Conservation (phyloP, 2,797 vertebrate genomes). For the Monodelphis domestica region DNA sequence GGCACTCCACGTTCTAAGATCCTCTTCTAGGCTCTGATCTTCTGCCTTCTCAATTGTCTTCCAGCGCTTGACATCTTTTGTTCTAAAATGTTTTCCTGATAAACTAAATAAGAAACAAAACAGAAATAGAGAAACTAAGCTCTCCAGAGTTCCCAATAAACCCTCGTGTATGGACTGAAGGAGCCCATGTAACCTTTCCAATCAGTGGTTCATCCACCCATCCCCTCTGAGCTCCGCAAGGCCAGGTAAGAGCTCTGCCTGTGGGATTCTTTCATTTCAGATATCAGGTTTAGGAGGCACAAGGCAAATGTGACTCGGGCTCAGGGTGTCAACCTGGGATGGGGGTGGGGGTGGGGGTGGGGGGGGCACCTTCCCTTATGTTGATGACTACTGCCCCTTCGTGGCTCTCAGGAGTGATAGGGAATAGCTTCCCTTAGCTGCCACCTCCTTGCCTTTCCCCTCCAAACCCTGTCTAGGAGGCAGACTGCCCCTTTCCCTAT, state of each 20-base stretch:
- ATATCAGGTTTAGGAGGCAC: not conserved
- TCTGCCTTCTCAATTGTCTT: not conserved
- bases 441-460: not conserved
- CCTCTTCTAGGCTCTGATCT: not conserved
- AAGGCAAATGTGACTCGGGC: not conserved
- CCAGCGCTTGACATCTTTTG: not conserved
- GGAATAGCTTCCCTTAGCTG: not conserved
- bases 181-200: not conserved
- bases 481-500: not conserved
- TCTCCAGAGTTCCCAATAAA: not conserved
- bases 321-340: not conserved
- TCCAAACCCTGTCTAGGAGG: not conserved
- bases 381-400: not conserved
- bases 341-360: too few species aligned
- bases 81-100: not conserved
- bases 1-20: not conserved
- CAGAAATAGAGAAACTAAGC: too few species aligned
- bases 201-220: not conserved
- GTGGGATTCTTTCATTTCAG: not conserved
- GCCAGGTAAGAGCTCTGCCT: not conserved
- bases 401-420: not conserved
- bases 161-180: not conserved
- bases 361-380: not conserved
- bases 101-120: too few species aligned
- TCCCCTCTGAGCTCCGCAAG: not conserved